These are phyloP conservation scores for Brachyalestes nurse DNA, from an alignment of 2,797 vertebrate species.

Conservation along the genomic window DNA sequence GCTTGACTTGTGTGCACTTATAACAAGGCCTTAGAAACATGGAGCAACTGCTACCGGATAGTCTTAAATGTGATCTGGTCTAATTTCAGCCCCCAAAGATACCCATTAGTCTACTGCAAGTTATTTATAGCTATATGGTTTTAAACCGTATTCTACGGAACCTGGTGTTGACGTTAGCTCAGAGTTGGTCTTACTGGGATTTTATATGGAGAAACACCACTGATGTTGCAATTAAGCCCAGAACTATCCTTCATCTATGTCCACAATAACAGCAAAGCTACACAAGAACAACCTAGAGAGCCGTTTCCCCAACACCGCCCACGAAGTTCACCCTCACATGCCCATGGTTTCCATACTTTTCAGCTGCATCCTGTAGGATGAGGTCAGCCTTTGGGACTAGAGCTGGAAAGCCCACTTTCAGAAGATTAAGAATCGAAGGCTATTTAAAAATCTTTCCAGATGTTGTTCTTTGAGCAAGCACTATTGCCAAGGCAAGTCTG, in stretches of 20 bases:
- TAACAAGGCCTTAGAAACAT: neutral
- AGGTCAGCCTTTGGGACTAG: neutral
- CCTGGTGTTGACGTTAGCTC: neutral
- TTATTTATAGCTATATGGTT: neutral
- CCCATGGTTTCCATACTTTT: neutral
- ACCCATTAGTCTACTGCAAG: no score
- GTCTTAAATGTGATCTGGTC: neutral
- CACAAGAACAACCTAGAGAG: neutral
- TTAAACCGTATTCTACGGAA: neutral
- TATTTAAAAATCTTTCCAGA: neutral
- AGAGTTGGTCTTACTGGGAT: no score
- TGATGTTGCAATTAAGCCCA: no score
- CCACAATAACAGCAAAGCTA: no score
- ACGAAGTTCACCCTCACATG: no score
- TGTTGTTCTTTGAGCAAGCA: neutral
- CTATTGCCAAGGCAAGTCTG: no score
- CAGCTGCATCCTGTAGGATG: neutral
- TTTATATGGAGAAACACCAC: no score
- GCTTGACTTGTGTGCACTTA: neutral
- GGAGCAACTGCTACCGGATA: neutral
- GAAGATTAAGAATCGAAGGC: neutral
- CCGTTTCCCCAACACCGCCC: neutral
- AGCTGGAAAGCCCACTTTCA: neutral
- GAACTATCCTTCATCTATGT: no score
- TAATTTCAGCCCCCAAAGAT: neutral